These are phyloP conservation scores for Agapostemon virescens DNA, from an alignment of 2,888 invertebrate genomes.

Conservation along the genomic window DNA sequence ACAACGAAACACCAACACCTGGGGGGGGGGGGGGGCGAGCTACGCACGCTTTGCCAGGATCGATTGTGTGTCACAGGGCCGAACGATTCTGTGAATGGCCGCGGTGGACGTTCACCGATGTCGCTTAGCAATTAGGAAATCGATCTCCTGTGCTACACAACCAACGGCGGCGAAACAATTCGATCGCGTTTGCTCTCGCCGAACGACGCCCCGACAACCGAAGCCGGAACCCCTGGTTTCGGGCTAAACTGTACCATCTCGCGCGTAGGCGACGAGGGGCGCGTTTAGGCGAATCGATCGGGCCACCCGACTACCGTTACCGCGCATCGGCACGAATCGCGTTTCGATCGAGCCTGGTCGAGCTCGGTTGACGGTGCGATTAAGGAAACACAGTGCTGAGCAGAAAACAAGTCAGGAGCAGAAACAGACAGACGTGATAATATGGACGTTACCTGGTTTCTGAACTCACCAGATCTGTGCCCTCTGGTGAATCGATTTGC, in stretches of 20 bases:
- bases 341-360: neutral
- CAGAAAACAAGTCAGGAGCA: conserved; percentile 34
- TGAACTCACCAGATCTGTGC: conserved; percentile 55
- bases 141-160: conserved; percentile 57
- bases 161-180: conserved; percentile 24
- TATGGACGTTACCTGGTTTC: conserved; percentile 59
- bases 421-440: conserved; percentile 36
- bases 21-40: conserved; percentile 20
- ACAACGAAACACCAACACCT: conserved; percentile 19
- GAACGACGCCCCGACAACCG: neutral
- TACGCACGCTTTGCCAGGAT: conserved; percentile 32
- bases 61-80: conserved; percentile 52
- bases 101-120: neutral
- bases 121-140: conserved; percentile 25
- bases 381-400: neutral
- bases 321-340: neutral
- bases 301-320: neutral
- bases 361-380: conserved; percentile 37
- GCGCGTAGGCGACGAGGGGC: neutral
- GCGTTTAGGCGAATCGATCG: neutral
- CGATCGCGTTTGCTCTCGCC: conserved; percentile 30
- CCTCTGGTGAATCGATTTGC: conserved; percentile 54
- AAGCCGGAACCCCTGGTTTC: neutral
- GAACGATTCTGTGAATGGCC: conserved; percentile 26
- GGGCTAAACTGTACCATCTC: neutral